Evolutionary conservation across 2,113 vertebrate genomes (phyloP).

Genomic region (Sylvietta virens): DNA sequence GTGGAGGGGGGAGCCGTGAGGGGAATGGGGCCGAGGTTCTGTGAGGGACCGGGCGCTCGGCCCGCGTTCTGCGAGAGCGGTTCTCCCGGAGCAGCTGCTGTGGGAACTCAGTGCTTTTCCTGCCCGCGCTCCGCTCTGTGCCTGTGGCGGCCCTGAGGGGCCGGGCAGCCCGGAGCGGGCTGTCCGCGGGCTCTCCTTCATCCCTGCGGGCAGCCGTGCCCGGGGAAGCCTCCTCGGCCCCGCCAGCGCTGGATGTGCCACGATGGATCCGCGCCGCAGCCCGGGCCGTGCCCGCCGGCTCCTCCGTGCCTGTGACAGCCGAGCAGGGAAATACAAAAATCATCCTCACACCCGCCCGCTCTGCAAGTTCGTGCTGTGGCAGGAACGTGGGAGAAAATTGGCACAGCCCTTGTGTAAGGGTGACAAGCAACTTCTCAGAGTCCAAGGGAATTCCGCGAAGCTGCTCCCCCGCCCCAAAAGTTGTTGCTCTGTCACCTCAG

Average conservation of each 20-base stretch:
- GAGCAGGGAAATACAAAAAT: background rate
- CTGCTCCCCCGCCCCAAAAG: accelerated
- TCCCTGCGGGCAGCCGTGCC: too few species aligned
- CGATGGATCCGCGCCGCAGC: background rate
- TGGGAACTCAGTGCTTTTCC: accelerated
- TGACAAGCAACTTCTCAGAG: background rate
- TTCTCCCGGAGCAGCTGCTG: background rate
- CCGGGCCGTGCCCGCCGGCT: accelerated
- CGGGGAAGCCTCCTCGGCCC: accelerated
- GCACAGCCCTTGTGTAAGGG: background rate
- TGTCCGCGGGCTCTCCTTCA: too few species aligned
- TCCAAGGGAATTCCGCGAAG: accelerated
- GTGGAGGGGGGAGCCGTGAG: background rate
- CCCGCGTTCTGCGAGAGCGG: background rate
- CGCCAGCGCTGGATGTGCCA: background rate
- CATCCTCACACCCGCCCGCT: accelerated
- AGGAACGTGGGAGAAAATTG: accelerated
- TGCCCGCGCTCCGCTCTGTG: too few species aligned
- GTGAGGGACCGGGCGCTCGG: background rate
- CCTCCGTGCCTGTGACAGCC: background rate
- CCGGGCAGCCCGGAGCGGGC: background rate
- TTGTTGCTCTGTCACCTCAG: accelerated
- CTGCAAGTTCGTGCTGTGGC: background rate
- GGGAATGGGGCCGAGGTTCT: background rate
- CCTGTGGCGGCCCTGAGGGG: background rate